phyloP scores from a whole-genome alignment of 2,797 vertebrate genomes.

The Hippoglossus hippoglossus region DNA sequence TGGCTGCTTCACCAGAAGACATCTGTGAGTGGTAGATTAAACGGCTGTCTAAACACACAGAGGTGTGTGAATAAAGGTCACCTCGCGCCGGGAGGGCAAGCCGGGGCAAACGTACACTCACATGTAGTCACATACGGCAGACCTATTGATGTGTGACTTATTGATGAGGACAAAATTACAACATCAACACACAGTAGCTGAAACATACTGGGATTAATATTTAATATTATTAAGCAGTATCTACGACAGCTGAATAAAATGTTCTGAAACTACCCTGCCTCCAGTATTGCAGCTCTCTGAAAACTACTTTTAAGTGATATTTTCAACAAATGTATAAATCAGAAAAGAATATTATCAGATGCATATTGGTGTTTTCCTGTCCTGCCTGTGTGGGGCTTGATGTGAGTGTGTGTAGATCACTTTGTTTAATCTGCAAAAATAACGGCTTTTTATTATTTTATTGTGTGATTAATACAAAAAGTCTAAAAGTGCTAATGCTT shows the following conservation, averaged over 20 bases:
- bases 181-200: too few relatives aligned
- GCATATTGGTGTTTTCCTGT: too few relatives aligned
- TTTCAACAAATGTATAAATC: too few relatives aligned
- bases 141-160: neutral
- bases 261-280: too few relatives aligned
- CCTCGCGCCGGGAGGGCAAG: slow-evolving; percentile 52
- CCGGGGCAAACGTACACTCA: slow-evolving; percentile 39
- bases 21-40: slow-evolving; percentile 80
- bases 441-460: neutral
- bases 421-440: neutral
- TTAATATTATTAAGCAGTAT: too few relatives aligned
- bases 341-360: too few relatives aligned
- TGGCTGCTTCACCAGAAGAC: slow-evolving; percentile 72
- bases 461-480: too few relatives aligned
- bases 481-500: too few relatives aligned
- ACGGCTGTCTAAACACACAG: slow-evolving; percentile 74
- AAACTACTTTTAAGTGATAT: too few relatives aligned
- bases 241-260: too few relatives aligned
- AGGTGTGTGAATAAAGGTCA: slow-evolving; percentile 74
- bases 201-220: neutral
- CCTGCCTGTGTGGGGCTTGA: neutral
- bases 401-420: neutral
- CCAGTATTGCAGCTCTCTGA: too few relatives aligned
- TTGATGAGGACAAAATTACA: neutral
- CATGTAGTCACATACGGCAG: slow-evolving; percentile 8